A percentile compares a stretch with the other conserved stretches of the same genome.
Evolutionary conservation across 2,113 vertebrate genomes (phyloP).

Genomic region (Leucopsar rothschildi): DNA sequence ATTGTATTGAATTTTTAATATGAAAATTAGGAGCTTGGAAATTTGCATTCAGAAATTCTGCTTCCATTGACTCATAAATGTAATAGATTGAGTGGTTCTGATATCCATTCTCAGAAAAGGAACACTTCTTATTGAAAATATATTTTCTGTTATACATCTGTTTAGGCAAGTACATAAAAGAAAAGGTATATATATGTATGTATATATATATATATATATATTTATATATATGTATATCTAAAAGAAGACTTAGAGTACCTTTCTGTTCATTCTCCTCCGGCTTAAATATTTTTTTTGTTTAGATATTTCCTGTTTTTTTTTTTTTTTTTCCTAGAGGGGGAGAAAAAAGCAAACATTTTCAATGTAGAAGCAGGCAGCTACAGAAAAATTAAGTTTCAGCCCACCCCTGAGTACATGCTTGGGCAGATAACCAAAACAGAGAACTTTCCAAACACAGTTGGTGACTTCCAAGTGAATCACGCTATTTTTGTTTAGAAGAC

Average conservation of each 20-base stretch:
- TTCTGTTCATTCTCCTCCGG: neutral
- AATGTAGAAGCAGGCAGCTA: neutral
- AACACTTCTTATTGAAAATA: fast-evolving
- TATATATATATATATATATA: too few relatives aligned
- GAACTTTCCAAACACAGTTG: neutral
- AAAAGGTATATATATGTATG: neutral
- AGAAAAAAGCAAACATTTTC: neutral
- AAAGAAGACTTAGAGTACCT: neutral
- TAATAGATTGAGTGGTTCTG: neutral
- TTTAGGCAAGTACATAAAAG: neutral
- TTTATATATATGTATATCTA: too few relatives aligned
- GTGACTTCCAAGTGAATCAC: neutral
- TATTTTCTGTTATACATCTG: neutral
- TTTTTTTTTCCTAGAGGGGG: neutral
- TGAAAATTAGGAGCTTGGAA: neutral
- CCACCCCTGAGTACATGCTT: neutral
- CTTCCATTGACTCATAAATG: neutral
- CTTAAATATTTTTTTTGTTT: neutral
- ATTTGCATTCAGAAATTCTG: neutral
- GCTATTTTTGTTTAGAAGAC: neutral
- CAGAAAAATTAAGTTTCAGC: neutral
- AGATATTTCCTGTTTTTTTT: neutral
- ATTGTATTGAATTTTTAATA: neutral
- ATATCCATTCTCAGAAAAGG: neutral
- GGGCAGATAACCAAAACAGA: neutral